Conservation (phyloP, 2,888 invertebrate genomes). For the Leuctra nigra region DNA sequence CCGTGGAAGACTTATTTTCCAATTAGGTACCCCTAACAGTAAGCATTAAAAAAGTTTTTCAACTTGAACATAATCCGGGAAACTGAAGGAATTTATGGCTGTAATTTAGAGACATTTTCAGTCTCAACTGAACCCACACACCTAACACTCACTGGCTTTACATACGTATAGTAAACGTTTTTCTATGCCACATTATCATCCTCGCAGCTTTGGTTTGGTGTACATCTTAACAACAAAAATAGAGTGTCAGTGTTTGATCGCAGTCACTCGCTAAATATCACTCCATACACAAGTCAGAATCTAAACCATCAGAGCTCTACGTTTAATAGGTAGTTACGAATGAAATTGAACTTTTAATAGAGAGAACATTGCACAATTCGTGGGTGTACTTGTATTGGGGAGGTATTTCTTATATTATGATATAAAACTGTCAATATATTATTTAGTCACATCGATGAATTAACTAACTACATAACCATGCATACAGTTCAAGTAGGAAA, state of each 20-base stretch:
- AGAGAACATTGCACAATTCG: constrained; percentile 22
- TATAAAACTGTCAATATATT: too few relatives aligned
- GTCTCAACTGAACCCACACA: too few relatives aligned
- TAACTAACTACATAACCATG: not conserved
- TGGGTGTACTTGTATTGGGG: constrained; percentile 2
- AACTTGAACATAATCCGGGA: constrained; percentile 2
- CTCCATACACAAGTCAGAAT: too few relatives aligned
- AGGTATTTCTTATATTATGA: too few relatives aligned
- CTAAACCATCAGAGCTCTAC: not conserved
- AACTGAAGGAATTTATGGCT: not conserved
- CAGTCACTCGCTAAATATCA: too few relatives aligned
- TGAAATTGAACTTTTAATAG: constrained; percentile 18
- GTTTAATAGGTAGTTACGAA: not conserved
- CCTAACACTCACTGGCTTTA: too few relatives aligned
- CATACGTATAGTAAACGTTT: too few relatives aligned
- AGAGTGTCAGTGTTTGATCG: too few relatives aligned
- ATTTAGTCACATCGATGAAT: too few relatives aligned
- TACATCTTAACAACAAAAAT: not conserved
- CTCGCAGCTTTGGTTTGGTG: not conserved
- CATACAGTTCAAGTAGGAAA: constrained; percentile 1
- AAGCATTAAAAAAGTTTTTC: not conserved
- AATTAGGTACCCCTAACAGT: not conserved
- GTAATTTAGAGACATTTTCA: too few relatives aligned
- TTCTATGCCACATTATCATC: not conserved
- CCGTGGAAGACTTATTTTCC: constrained; percentile 23